Percentiles rank a stretch among this genome's conserved stretches.
Evolutionary conservation across 2,888 invertebrate species (phyloP).

Genomic region (Brassicogethes aeneus): DNA sequence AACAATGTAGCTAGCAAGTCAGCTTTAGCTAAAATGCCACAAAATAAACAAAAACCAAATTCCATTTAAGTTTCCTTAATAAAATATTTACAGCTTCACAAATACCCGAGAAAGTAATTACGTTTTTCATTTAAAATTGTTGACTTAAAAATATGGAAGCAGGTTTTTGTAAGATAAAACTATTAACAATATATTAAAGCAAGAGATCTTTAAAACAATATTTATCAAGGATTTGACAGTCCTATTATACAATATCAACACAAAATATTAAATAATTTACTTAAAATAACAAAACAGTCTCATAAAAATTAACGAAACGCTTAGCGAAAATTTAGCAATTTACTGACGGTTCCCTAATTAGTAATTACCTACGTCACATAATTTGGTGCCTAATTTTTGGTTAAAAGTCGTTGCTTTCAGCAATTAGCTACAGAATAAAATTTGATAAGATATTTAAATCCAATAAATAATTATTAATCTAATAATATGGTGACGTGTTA

Average conservation of each 20-base stretch:
- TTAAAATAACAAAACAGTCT: constrained; percentile 27
- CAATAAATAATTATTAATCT: no score
- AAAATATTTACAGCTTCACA: constrained; percentile 3
- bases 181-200: constrained; percentile 19
- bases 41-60: constrained; percentile 17
- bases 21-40: constrained; percentile 20
- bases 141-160: constrained; percentile 12
- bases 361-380: no score
- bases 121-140: background rate
- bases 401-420: no score
- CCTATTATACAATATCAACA: constrained; percentile 26
- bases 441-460: no score
- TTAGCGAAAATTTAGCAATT: constrained; percentile 8
- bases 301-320: constrained; percentile 20
- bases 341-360: background rate
- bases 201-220: constrained; percentile 21
- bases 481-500: no score
- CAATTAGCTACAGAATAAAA: no score
- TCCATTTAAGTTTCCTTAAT: no score
- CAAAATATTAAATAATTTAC: constrained; percentile 26
- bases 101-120: constrained; percentile 4
- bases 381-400: no score
- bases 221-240: constrained; percentile 15
- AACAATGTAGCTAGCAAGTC: constrained; percentile 23
- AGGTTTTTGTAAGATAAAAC: constrained; percentile 16